Conservation (phyloP, 2,888 invertebrate species). For the Mycogona germanica region DNA sequence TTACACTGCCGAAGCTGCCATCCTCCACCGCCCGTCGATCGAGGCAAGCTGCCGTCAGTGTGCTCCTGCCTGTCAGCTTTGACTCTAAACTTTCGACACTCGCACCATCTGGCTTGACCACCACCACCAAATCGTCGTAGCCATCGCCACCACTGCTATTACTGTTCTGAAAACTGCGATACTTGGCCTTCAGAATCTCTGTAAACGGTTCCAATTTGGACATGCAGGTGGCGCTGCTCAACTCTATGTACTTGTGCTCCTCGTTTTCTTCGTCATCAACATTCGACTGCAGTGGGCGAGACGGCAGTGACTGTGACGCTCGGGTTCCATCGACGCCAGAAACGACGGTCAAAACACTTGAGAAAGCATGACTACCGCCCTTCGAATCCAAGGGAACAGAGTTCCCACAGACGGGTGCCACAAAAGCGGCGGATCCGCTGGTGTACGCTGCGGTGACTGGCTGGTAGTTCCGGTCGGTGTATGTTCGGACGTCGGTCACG, state of each 20-base stretch:
- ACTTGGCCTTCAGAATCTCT: conserved; percentile 36
- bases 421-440: no score
- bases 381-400: no score
- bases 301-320: no score
- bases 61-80: background rate
- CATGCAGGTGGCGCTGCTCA: conserved; percentile 26
- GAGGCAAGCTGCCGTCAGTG: background rate
- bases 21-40: background rate
- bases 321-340: no score
- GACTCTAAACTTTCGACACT: background rate
- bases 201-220: conserved; percentile 46
- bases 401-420: no score
- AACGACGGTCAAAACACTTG: no score
- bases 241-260: conserved; percentile 28
- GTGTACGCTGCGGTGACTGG: no score
- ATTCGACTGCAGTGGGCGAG: no score
- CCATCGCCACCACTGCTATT: background rate
- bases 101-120: background rate
- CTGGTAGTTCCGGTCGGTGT: no score
- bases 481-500: no score
- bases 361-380: no score
- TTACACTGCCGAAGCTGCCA: background rate
- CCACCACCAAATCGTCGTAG: background rate
- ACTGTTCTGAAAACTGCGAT: conserved; percentile 10
- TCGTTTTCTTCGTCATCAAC: no score